Base-by-base conservation (phyloP, 1,140 invertebrate genomes). In the Zaprionus vittiger region DNA sequence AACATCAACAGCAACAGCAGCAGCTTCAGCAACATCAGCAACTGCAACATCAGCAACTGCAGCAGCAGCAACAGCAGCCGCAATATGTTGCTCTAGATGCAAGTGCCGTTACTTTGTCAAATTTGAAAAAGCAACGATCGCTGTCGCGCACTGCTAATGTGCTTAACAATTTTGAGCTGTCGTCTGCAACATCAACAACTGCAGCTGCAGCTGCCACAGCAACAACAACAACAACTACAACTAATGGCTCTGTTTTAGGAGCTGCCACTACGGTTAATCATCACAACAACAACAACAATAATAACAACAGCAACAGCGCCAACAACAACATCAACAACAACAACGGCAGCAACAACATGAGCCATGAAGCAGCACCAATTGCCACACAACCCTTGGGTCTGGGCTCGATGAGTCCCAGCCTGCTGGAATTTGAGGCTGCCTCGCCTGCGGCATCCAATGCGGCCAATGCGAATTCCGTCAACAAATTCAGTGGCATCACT, bases 111-210 rank as follows among this genome's bases (percentile, higher is more conserved):
- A 98, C 97, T 26, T 94, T 98, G 73, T 96, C 97, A 37, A 97
- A 98, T 93, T 94, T 98, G 89, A 98, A 98, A 93, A 98, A 98
- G 90, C 97, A 98, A 91, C 94, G 97, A 71, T 95, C 97, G 12
- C 96, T 97, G 78, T 97, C 96, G 83, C 94, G 97, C 75, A 96
- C 95, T 61, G 96, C 68, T 95, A 95, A 84, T 81, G 84, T 89
- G 54, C 81, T 89, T 69, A 89, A 75, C 76, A 91, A 84, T 87
- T 85, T 90, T 41, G 82, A 90, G 70, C 65, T 89, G 17, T 81
- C 84, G 79, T 74, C 79, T 41, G 64, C 76, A 76, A 84, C 85
- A 62, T 60, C 73, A 47, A 41, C 74, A 37, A 59, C 44, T 9
- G 17, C 62, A 20, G 38, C 76, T 49, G n/a, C 72, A 44, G 44